A percentile compares a stretch with the other conserved stretches of the same genome.
phyloP scores from a whole-genome alignment of 2,113 vertebrate genomes.

The Cyanoderma ruficeps region DNA sequence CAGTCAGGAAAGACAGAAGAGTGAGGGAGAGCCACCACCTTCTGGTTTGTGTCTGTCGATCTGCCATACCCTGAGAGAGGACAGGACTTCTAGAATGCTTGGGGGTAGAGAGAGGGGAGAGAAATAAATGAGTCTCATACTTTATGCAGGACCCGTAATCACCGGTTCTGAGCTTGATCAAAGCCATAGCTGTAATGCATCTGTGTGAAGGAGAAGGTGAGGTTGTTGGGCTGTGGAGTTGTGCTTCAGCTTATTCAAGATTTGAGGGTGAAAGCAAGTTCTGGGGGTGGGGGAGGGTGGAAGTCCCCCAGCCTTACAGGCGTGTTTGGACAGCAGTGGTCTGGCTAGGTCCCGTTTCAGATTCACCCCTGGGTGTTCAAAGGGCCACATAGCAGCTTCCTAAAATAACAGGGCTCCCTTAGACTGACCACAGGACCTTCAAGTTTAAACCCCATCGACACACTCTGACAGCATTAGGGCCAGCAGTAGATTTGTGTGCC shows the following conservation, averaged over 20 bases:
- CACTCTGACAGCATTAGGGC: not conserved
- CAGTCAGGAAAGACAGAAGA: not conserved
- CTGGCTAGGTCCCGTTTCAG: not conserved
- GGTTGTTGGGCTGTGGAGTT: not conserved
- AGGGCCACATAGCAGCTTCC: not conserved
- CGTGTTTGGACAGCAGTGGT: not conserved
- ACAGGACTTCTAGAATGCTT: not conserved
- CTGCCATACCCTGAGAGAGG: not conserved
- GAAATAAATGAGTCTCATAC: not conserved
- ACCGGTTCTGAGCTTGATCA: not conserved
- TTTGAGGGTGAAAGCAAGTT: not conserved
- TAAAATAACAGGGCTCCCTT: not conserved
- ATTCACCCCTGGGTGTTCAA: not conserved
- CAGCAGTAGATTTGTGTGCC: not conserved
- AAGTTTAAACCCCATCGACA: not conserved
- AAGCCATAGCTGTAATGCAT: not conserved
- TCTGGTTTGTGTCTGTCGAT: not conserved
- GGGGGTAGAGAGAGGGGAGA: not conserved
- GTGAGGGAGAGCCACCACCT: not conserved
- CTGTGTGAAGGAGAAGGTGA: not conserved
- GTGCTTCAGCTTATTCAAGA: not conserved
- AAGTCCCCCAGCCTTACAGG: not conserved
- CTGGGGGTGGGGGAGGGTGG: not conserved
- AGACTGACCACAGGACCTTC: not conserved
- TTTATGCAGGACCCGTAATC: not conserved